Percentiles rank a stretch among this genome's conserved stretches.
Conservation (phyloP, 2,888 invertebrate genomes). For the Thera obeliscata region DNA sequence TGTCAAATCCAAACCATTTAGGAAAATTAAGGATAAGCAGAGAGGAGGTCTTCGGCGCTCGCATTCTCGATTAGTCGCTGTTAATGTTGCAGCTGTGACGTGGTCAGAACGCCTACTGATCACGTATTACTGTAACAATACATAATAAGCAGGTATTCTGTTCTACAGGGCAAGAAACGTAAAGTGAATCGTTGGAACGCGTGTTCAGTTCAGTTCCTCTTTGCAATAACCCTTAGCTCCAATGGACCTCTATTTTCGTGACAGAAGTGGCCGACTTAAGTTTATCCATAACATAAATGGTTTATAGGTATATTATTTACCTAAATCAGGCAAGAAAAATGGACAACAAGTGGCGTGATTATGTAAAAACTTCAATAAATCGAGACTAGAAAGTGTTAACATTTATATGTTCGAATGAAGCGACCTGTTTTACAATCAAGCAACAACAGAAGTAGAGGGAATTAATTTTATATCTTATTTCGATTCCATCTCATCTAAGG, state of each 20-base stretch:
- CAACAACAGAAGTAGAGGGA: neutral
- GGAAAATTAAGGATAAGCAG: neutral
- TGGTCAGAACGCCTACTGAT: neutral
- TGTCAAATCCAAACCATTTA: neutral
- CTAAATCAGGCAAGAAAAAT: slow-evolving; percentile 33
- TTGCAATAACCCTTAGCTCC: neutral
- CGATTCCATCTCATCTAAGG: too few relatives aligned
- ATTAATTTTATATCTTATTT: too few relatives aligned
- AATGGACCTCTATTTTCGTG: neutral
- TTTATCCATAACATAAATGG: neutral
- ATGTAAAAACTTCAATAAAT: slow-evolving; percentile 66
- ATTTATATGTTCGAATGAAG: slow-evolving; percentile 63
- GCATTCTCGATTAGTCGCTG: neutral
- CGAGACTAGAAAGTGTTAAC: slow-evolving; percentile 81
- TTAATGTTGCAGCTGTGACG: neutral
- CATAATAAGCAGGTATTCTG: too few relatives aligned
- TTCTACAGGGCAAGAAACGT: too few relatives aligned
- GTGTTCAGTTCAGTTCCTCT: neutral
- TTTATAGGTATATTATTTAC: slow-evolving; percentile 4
- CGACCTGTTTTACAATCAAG: slow-evolving; percentile 51
- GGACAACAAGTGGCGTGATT: slow-evolving; percentile 42
- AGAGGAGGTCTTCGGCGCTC: neutral
- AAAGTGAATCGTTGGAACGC: neutral
- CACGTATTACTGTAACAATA: too few relatives aligned
- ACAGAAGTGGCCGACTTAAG: neutral